Evolutionary conservation across 2,113 vertebrate species (phyloP), one percentile per base, ranked within the genome.

Genomic region (Ascaphus truei): DNA sequence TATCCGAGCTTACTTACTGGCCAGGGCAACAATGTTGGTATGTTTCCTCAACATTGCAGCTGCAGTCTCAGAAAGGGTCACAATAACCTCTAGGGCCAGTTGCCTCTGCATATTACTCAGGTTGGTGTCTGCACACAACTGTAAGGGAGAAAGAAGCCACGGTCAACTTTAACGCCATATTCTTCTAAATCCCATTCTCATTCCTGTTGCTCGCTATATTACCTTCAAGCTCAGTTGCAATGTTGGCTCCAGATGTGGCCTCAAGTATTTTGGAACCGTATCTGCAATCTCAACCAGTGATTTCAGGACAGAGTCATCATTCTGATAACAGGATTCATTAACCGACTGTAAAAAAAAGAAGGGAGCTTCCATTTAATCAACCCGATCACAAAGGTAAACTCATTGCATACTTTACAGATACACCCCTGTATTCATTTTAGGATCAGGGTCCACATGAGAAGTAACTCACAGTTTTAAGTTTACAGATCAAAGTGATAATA

Each of bases 231-330:
- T 94, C 75, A 99, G 88, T 72, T 98, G 95, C 76, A 99, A 86
- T 0, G 96, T 97, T 27, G 95, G 84, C 85, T 99, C 97, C 81
- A 99, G 88, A 76, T 98, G 92, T 47, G 95, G 94, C 51, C 96
- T 89, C 74, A 99, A 87, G 80, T 95, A 99, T 79, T 99, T 99
- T 1, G 97, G 97, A 25, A 96, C 95, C 0, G 96, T 95, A 86
- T 99, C 97, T 11, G 96, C 95, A 30, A 99, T 96, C 80, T 99
- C 97, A 81, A 99, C 96, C 16, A 99, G 86, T 26, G 97, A 97
- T 83, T 99, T 99, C 53, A 99, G 89, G 76, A 98, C 97, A 0
- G 96, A 94, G 80, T 99, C 97, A 12, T 99, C 97, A 3, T 90
- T 94, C 81, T 94, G 92, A 73, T 98, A 98, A 78, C 96, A 96